A percentile compares a stretch with the other conserved stretches of the same genome.
phyloP scores from a whole-genome alignment of 2,113 vertebrate species.

The Platycercus adscitus region DNA sequence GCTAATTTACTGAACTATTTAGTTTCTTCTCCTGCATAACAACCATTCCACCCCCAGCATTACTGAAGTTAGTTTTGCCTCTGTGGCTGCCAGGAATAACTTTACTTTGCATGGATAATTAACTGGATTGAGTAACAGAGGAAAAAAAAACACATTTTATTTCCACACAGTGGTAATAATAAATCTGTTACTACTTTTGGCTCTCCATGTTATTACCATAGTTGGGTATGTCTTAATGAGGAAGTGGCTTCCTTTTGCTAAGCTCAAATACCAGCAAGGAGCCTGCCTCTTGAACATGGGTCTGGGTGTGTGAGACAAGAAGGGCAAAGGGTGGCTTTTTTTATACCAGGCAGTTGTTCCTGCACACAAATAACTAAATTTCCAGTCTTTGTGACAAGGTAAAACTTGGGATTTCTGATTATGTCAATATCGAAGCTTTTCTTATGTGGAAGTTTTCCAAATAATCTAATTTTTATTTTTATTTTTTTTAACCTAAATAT shows the following conservation, averaged over 20 bases:
- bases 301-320: neutral
- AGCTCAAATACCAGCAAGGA: constrained; percentile 34
- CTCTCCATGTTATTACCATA: constrained; percentile 54
- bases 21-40: constrained; percentile 47
- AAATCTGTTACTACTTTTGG: constrained; percentile 72
- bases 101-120: constrained; percentile 71
- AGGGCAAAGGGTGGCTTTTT: neutral
- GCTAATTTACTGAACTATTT: constrained; percentile 52
- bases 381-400: neutral
- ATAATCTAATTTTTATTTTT: neutral
- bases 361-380: neutral
- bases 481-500: neutral
- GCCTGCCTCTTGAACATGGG: neutral
- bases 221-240: constrained; percentile 72
- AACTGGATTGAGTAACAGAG: constrained; percentile 63
- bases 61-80: constrained; percentile 52
- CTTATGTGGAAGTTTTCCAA: neutral
- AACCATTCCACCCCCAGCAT: constrained; percentile 43
- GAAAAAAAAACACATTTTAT: constrained; percentile 19
- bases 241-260: constrained; percentile 56
- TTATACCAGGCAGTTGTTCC: constrained; percentile 1
- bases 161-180: constrained; percentile 68
- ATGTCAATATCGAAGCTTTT: constrained; percentile 4
- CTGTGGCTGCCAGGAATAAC: constrained; percentile 67
- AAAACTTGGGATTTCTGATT: neutral